Evolutionary conservation across 2,888 invertebrate genomes (phyloP), one percentile per base, ranked within the genome.

Genomic region (Criorhina ranunculi): DNA sequence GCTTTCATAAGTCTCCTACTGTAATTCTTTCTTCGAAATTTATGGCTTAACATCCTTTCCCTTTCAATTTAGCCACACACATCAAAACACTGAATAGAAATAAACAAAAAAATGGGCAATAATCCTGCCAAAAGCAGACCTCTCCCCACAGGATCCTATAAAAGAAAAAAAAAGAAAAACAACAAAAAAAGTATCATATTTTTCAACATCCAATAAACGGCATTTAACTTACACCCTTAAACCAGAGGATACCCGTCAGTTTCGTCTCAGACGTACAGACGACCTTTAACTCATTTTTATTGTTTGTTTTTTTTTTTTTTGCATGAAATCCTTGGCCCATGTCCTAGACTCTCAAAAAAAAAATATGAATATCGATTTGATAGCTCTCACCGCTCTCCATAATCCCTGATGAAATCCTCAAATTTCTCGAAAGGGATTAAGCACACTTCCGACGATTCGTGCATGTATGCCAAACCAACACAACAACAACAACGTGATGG

Each of bases 321-420:
- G 55, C 64, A 19, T 82, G 67, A 66, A 78, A 82, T 78, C 66
- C 53, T 60, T 76, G 72, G 78, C 7, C 53, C 51, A 64, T 12
- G 42, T 33, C 12, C 12, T 15, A 11, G 8, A 3, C 19, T 12
- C 5, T 19, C 11, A 6, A 59, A 80, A n/a, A n/a, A n/a, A 6
- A 59, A 76, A 62, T 76, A 81, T 81, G 67, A 76, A 81, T 81
- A 76, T 81, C 62, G 81, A 76, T 76, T 81, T 29, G 11, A 1
- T 24, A 4, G 24, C 60, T 40, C 49, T 35, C 57, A 15, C 46
- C 2, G 37, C 0, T 19, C 24, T 24, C 24, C 24, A 60, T 55
- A 64, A 77, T 66, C 57, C n/a, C 62, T 40, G 59, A 66, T 19
- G 57, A 37, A 44, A 57, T 57, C 42, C 57, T 49, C 31, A 17